Conservation (phyloP, 1,140 invertebrate species). For the Lasaia peninsularis region DNA sequence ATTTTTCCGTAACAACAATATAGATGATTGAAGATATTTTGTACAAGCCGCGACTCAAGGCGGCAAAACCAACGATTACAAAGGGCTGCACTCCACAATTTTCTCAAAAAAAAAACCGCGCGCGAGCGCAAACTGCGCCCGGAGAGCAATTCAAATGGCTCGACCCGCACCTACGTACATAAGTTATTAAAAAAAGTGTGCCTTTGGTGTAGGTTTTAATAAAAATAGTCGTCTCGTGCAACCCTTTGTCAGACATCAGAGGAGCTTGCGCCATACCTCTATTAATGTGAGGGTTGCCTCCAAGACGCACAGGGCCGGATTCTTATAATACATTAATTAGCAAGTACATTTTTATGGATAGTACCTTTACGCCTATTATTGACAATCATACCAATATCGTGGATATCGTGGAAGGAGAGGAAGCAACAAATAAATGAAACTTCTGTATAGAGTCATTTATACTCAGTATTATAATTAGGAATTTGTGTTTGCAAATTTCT, state of each 20-base stretch:
- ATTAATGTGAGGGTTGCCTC: conserved; percentile 64
- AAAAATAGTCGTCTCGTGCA: conserved; percentile 72
- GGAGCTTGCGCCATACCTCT: conserved; percentile 62
- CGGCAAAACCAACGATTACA: conserved; percentile 50
- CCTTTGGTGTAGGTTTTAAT: conserved; percentile 72
- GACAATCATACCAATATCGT: too few relatives aligned
- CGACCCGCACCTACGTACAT: conserved; percentile 73
- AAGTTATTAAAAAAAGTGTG: conserved; percentile 76
- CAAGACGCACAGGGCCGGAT: conserved; percentile 64
- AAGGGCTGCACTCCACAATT: conserved; percentile 62
- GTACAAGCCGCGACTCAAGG: conserved; percentile 48
- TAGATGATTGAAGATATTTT: conserved; percentile 31
- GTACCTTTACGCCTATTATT: too few relatives aligned
- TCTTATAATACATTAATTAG: conserved; percentile 45
- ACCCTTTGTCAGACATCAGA: conserved; percentile 72
- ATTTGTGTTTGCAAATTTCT: too few relatives aligned
- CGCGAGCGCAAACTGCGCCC: conserved; percentile 56
- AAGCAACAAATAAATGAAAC: too few relatives aligned
- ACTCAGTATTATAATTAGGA: too few relatives aligned
- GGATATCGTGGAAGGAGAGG: too few relatives aligned
- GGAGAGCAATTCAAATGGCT: conserved; percentile 72
- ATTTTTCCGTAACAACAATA: too few relatives aligned
- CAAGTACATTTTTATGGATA: conserved; percentile 21
- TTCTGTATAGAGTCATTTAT: too few relatives aligned
- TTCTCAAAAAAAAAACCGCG: conserved; percentile 65